A percentile compares a stretch with the other conserved stretches of the same genome.
phyloP scores from a whole-genome alignment of 1,140 invertebrate species.

The Pseudomyrmex flavicornis region DNA sequence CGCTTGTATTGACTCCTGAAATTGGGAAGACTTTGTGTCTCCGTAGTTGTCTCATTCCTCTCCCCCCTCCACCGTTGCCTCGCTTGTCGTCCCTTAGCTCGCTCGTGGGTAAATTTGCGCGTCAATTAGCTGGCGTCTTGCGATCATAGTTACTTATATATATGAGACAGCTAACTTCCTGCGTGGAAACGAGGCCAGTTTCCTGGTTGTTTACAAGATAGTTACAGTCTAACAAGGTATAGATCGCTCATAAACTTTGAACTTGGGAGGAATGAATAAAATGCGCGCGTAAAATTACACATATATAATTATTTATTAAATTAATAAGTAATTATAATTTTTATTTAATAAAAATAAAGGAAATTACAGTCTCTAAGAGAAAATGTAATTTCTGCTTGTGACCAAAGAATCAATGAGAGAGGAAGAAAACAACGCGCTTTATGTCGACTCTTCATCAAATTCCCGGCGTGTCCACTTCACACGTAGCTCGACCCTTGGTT shows the following conservation, averaged over 20 bases:
- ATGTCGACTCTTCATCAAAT: not conserved
- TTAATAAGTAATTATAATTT: not conserved
- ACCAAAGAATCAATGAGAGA: not conserved
- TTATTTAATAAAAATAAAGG: not conserved
- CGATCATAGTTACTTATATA: not conserved
- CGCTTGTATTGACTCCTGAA: slow-evolving; percentile 81
- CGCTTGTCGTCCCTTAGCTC: not conserved
- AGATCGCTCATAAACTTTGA: not conserved
- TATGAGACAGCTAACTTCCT: not conserved
- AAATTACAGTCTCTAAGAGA: not conserved
- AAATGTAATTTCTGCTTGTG: not conserved
- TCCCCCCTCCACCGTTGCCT: not conserved
- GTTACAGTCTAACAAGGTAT: not conserved
- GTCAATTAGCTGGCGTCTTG: slow-evolving; percentile 61
- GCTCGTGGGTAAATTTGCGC: slow-evolving; percentile 53
- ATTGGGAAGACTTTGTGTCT: slow-evolving; percentile 78
- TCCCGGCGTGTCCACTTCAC: not conserved
- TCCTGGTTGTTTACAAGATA: not conserved
- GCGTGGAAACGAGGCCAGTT: not conserved
- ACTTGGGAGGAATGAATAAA: not conserved
- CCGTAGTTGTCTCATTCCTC: slow-evolving; percentile 61
- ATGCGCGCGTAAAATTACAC: not conserved
- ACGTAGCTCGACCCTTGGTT: not conserved
- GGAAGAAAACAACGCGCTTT: too few relatives aligned
- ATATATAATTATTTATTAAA: too few relatives aligned